Base-by-base conservation (phyloP, 2,797 vertebrate genomes). In the Harpagifer antarcticus region DNA sequence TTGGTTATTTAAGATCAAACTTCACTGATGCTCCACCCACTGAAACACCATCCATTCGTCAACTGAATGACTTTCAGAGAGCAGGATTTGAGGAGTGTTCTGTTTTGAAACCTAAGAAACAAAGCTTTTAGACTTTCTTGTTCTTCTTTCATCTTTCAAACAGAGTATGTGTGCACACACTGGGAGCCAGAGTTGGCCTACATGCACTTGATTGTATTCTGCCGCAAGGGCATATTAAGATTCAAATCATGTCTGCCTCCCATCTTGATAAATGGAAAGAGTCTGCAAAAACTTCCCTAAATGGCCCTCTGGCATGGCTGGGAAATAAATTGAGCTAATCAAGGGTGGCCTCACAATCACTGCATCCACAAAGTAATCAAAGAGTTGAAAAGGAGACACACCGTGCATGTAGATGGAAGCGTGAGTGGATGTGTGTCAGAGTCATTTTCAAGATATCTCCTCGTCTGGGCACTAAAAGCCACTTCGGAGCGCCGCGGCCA, bases 281-380 rank as follows among this genome's bases (percentile, higher is more conserved):
- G 87, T 89, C 83, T 89, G 87, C 81, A 84, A 91, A 94, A 92
- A 92, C 83, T 90, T 91, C 87, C 85, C 90, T 88, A 91, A 94
- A 93, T 89, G 86, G 87, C 82, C 88, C 78, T 82, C 89, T 90
- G 84, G 89, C 86, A 91, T 88, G 87, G 84, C 90, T 76, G 68
- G 75, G 81, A 90, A 91, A 92, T 91, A 90, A 87, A 92, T 89
- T 88, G 74, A 88, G 91, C 88, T 93, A 92, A 92, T 94, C 89
- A 93, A 88, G 86, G 87, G 83, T 87, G 86, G 86, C 86, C 90
- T 84, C 87, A 91, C 89, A 92, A 93, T 92, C 91, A 90, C 81
- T 63, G 84, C 76, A 86, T 87, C 83, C 85, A 86, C 89, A 85
- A 91, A 88, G 86, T 88, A 90, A 90, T 91, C 88, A 92, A 82